These are phyloP conservation scores for Peromyscus nudipes DNA, from an alignment of 2,797 vertebrate genomes.

Conservation along the genomic window DNA sequence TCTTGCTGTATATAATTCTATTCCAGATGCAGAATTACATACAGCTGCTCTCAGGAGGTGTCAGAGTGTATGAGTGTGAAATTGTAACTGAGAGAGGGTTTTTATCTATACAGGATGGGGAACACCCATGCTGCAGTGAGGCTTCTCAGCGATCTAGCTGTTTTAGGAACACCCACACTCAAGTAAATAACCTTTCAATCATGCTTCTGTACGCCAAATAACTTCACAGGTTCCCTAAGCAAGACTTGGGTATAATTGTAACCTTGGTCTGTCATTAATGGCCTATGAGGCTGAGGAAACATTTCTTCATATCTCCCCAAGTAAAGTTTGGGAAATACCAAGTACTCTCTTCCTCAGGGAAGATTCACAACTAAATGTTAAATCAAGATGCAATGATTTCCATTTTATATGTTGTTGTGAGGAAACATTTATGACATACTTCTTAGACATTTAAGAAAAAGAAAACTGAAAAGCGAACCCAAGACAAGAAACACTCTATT, in stretches of 20 bases:
- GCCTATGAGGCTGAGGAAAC: background rate
- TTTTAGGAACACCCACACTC: background rate
- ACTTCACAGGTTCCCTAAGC: background rate
- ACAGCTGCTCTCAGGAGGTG: background rate
- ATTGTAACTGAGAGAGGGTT: background rate
- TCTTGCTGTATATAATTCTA: background rate
- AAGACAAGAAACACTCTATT: background rate
- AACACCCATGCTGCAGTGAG: background rate
- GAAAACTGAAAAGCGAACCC: background rate
- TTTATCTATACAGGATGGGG: background rate
- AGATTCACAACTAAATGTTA: background rate
- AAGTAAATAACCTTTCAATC: background rate
- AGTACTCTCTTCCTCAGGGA: background rate
- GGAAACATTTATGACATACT: background rate
- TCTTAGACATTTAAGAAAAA: conserved; percentile 23
- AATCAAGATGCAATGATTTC: background rate
- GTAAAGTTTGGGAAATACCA: background rate
- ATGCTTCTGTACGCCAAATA: background rate
- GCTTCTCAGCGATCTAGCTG: background rate
- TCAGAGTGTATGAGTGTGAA: background rate
- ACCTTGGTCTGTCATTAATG: background rate
- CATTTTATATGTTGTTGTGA: background rate
- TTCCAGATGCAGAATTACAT: background rate
- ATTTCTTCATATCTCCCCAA: background rate
- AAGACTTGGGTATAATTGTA: background rate